Conservation (phyloP, 2,797 vertebrate species). For the Agapornis canus region DNA sequence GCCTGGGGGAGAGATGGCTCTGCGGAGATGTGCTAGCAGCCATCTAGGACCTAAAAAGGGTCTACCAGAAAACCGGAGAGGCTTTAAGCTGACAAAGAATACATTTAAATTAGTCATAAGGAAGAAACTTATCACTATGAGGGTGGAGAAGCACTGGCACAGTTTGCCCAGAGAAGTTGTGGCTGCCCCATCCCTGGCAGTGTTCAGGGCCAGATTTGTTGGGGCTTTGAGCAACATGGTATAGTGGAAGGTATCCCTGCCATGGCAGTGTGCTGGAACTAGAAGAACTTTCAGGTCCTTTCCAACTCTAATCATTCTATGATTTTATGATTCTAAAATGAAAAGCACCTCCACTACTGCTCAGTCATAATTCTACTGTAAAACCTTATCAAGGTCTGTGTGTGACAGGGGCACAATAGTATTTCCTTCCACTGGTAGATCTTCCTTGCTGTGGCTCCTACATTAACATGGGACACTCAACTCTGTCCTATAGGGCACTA, state of each 20-base stretch:
- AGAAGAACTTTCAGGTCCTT: not conserved
- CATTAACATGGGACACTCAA: fast-evolving
- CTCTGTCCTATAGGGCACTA: not conserved
- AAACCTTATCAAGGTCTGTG: fast-evolving
- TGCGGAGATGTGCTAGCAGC: not conserved
- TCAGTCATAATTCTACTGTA: not conserved
- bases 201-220: not conserved
- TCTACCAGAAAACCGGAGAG: not conserved
- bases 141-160: not conserved
- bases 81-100: not conserved
- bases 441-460: not conserved
- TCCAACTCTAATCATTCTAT: not conserved
- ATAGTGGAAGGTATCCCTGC: not conserved
- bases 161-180: not conserved
- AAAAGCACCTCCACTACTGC: fast-evolving
- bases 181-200: not conserved
- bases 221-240: not conserved
- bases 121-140: not conserved
- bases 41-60: not conserved
- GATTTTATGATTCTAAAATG: not conserved
- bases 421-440: not conserved
- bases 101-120: not conserved
- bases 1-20: too few species aligned
- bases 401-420: fast-evolving
- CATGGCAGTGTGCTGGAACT: not conserved